Percentiles rank a stretch among this genome's conserved stretches.
Conservation (phyloP, 2,113 vertebrate genomes). For the Psittacara wagleri region DNA sequence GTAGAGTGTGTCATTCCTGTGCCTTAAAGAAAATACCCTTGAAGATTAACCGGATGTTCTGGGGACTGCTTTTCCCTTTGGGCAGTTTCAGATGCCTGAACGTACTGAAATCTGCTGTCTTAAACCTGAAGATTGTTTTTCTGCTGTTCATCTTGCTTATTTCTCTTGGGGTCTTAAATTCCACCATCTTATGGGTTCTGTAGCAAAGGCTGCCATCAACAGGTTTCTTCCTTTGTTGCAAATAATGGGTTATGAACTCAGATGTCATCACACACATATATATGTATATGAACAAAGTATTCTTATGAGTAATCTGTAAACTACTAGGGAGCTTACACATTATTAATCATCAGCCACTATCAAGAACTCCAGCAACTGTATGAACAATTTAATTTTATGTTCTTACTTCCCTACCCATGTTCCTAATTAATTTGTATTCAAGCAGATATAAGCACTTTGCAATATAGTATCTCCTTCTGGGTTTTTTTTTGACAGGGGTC, state of each 20-base stretch:
- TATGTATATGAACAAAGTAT: neutral
- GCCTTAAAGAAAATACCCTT: neutral
- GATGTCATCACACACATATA: neutral
- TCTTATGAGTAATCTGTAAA: neutral
- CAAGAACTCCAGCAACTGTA: neutral
- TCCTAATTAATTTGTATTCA: neutral
- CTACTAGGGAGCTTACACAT: neutral
- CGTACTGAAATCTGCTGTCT: neutral
- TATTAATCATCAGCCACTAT: neutral
- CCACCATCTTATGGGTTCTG: neutral
- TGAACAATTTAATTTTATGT: neutral
- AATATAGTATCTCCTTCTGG: rapidly evolving
- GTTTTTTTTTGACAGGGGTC: neutral
- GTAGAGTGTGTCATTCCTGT: neutral
- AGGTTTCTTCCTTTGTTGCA: neutral
- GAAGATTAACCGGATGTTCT: neutral
- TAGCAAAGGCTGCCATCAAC: neutral
- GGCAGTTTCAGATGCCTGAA: neutral
- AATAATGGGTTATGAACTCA: neutral
- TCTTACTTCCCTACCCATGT: neutral
- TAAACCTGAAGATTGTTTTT: neutral
- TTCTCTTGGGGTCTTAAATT: neutral
- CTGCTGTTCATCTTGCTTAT: neutral
- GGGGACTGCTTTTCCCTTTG: neutral
- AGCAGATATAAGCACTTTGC: neutral